These are phyloP conservation scores for Chloroceryle aenea DNA, from an alignment of 2,113 vertebrate species.

Conservation along the genomic window DNA sequence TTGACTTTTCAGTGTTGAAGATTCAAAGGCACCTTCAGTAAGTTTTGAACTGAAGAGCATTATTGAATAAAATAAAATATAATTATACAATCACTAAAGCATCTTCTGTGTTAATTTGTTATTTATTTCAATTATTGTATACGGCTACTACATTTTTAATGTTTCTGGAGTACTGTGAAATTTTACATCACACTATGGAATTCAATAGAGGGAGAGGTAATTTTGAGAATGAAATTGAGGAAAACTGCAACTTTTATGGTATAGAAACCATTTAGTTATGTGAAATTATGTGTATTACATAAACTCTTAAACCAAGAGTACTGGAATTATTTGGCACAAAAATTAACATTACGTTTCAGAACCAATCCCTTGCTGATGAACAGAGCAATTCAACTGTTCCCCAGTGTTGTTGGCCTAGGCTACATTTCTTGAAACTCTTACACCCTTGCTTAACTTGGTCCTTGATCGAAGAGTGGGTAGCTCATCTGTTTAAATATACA, in stretches of 20 bases:
- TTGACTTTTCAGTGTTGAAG: not conserved
- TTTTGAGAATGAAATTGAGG: not conserved
- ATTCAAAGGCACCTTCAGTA: not conserved
- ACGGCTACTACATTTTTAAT: not conserved
- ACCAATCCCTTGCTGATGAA: not conserved
- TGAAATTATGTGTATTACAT: not conserved
- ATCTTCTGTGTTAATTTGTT: not conserved
- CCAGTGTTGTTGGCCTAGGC: not conserved
- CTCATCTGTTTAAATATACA: accelerated
- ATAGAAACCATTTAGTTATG: not conserved
- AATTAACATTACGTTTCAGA: not conserved
- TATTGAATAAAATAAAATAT: not conserved
- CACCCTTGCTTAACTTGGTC: not conserved
- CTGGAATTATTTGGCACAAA: not conserved
- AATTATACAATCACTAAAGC: not conserved
- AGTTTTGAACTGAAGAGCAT: not conserved
- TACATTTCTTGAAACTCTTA: accelerated
- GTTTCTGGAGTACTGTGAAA: not conserved
- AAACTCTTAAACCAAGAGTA: not conserved
- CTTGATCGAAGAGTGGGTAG: not conserved
- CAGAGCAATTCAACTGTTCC: not conserved
- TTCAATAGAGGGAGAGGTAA: not conserved
- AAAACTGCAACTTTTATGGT: not conserved
- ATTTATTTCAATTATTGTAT: conserved; percentile 4
- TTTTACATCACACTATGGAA: not conserved